Base-by-base conservation (phyloP, 2,888 invertebrate species). In the Aplocera efformata region DNA sequence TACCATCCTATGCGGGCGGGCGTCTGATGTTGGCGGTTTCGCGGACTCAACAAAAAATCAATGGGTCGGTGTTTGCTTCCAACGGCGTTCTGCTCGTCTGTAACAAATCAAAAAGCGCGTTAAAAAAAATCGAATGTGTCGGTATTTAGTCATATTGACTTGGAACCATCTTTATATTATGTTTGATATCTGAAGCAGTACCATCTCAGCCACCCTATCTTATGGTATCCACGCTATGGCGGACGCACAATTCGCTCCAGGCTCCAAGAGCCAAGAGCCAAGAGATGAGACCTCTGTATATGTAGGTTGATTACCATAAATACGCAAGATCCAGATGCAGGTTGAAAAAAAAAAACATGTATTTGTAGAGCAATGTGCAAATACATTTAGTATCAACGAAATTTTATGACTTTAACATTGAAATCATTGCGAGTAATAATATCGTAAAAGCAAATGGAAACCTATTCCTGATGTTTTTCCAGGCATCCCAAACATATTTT, bases 1-100 rank as follows among this genome's bases (percentile, higher is more conserved):
- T 94, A 95, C 94, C 94, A 95, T 95, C 93, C 94, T 95, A 95
- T 90, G 90, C 89, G 85, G 89, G 89, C 90, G 82, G 85, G 82
- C 58, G 65, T 71, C 84, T 69, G 56, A 78, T 79, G 68, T 62
- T 75, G 65, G 75, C 78, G 69, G 74, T 67, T 60, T 56, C 61
- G 62, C 58, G 68, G 65, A 65, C 71, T 68, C 60, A 62, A 46
- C 44, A 48, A 49, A 53, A 50, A 50, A 49, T 81, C 60, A 82
- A 66, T 77, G 74, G 66, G 61, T 65, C 56, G 64, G 66, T 56
- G 67, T 67, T 75, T 61, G 77, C 58, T 79, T 80, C 75, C 78
- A 76, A 78, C 76, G 75, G 75, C 78, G 72, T 65, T 65, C 65
- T 58, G 72, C 74, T 76, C 72, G 80, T 79, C 86, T 86, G 74